Percentiles rank a stretch among this genome's conserved stretches.
These are phyloP conservation scores for Allacma fusca DNA, from an alignment of 2,888 invertebrate genomes.

Conservation along the genomic window DNA sequence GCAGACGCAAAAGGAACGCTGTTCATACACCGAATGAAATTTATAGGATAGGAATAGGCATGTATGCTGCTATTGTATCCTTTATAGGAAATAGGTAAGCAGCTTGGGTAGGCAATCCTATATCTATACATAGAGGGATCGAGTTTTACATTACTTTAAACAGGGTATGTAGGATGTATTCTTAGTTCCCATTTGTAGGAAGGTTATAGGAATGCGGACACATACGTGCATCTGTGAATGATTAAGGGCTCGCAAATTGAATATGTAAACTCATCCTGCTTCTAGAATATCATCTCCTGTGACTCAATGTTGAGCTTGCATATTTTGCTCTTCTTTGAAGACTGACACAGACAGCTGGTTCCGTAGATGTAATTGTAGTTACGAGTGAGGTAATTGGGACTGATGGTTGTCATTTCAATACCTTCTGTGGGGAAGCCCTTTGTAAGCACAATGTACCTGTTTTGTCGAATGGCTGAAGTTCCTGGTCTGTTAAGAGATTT, in stretches of 20 bases:
- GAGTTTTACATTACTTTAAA: no score
- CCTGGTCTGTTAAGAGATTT: background rate
- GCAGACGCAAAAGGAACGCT: no score
- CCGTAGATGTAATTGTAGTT: constrained; percentile 18
- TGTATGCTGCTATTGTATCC: no score
- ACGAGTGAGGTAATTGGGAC: background rate
- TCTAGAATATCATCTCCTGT: constrained; percentile 63
- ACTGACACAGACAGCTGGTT: constrained; percentile 23
- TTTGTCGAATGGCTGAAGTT: constrained; percentile 8
- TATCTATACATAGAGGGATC: no score
- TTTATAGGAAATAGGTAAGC: no score
- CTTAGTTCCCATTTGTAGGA: no score
- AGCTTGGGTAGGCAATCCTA: no score
- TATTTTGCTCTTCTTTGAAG: constrained; percentile 62
- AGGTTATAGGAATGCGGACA: no score
- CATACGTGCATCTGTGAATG: no score
- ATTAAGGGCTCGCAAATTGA: constrained; percentile 66
- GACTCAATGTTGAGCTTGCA: constrained; percentile 65
- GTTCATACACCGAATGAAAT: no score
- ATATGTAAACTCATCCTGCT: constrained; percentile 63
- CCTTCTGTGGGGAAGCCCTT: background rate
- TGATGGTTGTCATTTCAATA: constrained; percentile 33
- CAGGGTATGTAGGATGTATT: no score
- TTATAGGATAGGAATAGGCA: no score
- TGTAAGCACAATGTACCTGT: background rate